A percentile compares a stretch with the other conserved stretches of the same genome.
phyloP scores from a whole-genome alignment of 1,140 invertebrate species.

The Philopotamus ludificatus region DNA sequence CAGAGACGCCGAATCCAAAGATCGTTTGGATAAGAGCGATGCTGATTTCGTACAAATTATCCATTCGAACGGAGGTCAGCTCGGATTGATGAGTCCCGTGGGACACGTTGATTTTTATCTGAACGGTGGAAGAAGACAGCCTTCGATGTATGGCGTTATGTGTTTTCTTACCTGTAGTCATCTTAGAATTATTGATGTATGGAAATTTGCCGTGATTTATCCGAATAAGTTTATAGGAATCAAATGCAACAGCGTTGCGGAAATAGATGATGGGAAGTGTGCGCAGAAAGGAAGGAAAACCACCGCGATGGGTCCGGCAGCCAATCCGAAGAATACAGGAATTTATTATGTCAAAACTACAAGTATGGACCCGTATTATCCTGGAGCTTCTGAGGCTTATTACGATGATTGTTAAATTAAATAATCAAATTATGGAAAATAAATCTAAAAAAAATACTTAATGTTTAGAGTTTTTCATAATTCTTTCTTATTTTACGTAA shows the following conservation, averaged over 20 bases:
- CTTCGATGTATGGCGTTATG: not conserved
- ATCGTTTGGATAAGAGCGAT: constrained; percentile 43
- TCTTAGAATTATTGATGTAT: constrained; percentile 7
- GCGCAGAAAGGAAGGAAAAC: not conserved
- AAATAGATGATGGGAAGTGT: constrained; percentile 5
- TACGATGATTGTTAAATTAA: not conserved
- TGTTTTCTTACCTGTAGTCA: constrained; percentile 7
- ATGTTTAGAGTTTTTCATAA: not conserved
- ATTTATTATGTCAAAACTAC: constrained; percentile 18
- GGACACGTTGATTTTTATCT: constrained; percentile 27
- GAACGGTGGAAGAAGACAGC: constrained; percentile 22
- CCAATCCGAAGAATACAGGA: constrained; percentile 1
- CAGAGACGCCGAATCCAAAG: constrained; percentile 3
- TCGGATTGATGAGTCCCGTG: not conserved
- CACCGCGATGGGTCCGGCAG: constrained; percentile 9
- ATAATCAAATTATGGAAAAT: too few species aligned
- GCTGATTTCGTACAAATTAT: constrained; percentile 43
- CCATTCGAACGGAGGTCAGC: constrained; percentile 7
- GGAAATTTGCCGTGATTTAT: constrained; percentile 6
- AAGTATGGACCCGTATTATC: constrained; percentile 5
- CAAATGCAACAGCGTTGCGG: not conserved
- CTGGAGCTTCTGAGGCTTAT: not conserved
- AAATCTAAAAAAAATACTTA: too few species aligned
- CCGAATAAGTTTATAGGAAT: constrained; percentile 5
- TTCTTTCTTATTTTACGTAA: too few species aligned